Evolutionary conservation across 2,113 vertebrate genomes (phyloP).

Genomic region (Hydrolagus affinis): DNA sequence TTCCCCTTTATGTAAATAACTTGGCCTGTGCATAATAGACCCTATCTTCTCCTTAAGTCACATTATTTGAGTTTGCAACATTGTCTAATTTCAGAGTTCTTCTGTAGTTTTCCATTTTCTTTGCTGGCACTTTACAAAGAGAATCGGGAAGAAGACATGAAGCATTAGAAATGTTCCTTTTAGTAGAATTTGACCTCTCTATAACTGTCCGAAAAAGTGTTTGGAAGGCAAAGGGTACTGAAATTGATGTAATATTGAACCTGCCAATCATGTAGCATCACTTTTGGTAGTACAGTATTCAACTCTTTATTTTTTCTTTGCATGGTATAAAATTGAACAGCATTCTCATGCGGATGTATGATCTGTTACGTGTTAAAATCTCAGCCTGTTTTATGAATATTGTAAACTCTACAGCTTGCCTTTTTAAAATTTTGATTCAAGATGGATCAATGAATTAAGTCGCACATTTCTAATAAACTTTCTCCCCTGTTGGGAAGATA

Average conservation of each 20-base stretch:
- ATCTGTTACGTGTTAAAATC: background rate
- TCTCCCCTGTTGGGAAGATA: background rate
- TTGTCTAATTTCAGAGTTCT: too few relatives aligned
- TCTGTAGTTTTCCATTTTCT: too few relatives aligned
- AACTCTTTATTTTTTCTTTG: background rate
- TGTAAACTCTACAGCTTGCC: background rate
- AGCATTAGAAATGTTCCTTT: too few relatives aligned
- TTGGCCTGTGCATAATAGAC: too few relatives aligned
- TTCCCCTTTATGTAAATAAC: too few relatives aligned
- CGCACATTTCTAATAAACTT: constrained; percentile 1
- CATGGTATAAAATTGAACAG: background rate
- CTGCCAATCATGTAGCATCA: background rate
- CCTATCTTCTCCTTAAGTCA: too few relatives aligned
- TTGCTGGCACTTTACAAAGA: too few relatives aligned
- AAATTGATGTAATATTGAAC: background rate
- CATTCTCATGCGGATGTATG: background rate
- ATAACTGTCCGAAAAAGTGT: too few relatives aligned
- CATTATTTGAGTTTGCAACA: too few relatives aligned
- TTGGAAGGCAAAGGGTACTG: background rate
- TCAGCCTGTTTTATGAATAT: background rate
- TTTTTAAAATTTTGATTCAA: background rate
- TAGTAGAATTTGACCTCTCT: too few relatives aligned
- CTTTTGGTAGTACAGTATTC: background rate
- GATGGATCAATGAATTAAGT: background rate
- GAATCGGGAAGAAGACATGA: too few relatives aligned